Evolutionary conservation across 2,888 invertebrate genomes (phyloP).

Genomic region (Globia sparganii): DNA sequence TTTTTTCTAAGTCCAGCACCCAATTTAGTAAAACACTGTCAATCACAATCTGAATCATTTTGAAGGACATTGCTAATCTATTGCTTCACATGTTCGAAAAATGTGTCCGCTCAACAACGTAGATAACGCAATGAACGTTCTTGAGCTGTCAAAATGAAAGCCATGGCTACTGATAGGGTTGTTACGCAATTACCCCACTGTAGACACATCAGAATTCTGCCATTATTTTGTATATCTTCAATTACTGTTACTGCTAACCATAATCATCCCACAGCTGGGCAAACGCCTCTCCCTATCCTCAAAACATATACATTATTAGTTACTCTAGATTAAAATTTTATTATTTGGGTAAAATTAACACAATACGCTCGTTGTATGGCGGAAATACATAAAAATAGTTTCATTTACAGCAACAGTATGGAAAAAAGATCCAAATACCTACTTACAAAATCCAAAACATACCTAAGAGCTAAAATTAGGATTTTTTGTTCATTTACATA

Average conservation of each 20-base stretch:
- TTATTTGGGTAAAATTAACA: background rate
- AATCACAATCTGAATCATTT: too few relatives aligned
- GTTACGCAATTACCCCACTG: background rate
- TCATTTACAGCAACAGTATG: background rate
- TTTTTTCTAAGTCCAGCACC: background rate
- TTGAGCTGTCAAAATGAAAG: background rate
- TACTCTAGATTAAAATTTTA: background rate
- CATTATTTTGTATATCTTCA: slow-evolving; percentile 9
- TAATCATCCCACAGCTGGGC: too few relatives aligned
- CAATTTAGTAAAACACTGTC: too few relatives aligned
- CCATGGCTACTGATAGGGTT: background rate
- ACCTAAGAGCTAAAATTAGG: background rate
- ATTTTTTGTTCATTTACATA: background rate
- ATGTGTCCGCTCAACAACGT: background rate
- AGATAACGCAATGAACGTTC: background rate
- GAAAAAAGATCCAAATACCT: background rate
- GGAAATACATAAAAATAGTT: background rate
- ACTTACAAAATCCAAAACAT: background rate
- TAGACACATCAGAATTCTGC: background rate
- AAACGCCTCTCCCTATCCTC: background rate
- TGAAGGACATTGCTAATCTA: background rate
- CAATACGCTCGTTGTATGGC: background rate
- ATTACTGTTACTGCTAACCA: background rate
- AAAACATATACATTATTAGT: background rate
- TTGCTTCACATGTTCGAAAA: background rate